Evolutionary conservation across 2,797 vertebrate genomes (phyloP).

Genomic region (Anniella stebbinsi): DNA sequence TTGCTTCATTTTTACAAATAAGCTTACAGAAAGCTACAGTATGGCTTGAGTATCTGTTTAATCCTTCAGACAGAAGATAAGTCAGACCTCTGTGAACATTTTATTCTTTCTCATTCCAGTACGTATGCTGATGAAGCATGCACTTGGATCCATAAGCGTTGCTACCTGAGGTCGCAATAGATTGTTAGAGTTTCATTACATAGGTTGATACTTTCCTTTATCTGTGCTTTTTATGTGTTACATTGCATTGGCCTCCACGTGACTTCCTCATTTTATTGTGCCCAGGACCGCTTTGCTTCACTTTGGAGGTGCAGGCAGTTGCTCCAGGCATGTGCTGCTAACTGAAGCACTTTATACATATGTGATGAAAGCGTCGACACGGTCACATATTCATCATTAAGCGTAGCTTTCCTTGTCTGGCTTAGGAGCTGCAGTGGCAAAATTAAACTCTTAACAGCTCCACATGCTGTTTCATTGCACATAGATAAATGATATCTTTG

Average conservation of each 20-base stretch:
- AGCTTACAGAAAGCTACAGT: not conserved
- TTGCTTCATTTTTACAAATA: constrained; percentile 2
- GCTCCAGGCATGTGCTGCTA: not conserved
- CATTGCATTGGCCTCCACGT: not conserved
- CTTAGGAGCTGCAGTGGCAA: not conserved
- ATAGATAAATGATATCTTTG: not conserved
- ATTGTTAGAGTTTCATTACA: not conserved
- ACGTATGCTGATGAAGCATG: not conserved
- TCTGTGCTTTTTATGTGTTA: not conserved
- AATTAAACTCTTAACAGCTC: not conserved
- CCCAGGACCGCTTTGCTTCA: not conserved
- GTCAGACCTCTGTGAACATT: not conserved
- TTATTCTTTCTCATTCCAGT: not conserved
- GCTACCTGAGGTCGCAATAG: not conserved
- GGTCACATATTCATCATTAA: not conserved
- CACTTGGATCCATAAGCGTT: not conserved
- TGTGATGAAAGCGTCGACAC: not conserved
- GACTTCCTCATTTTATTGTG: not conserved
- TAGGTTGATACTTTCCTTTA: not conserved
- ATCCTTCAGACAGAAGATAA: not conserved
- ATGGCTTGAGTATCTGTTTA: not conserved
- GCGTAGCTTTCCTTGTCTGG: not conserved
- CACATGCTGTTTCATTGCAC: not conserved
- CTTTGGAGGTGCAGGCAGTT: not conserved
- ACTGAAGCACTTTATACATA: no score